A percentile compares a stretch with the other conserved stretches of the same genome.
These are phyloP conservation scores for Dipodomys stephensi DNA, from an alignment of 2,113 vertebrate species.

Conservation along the genomic window DNA sequence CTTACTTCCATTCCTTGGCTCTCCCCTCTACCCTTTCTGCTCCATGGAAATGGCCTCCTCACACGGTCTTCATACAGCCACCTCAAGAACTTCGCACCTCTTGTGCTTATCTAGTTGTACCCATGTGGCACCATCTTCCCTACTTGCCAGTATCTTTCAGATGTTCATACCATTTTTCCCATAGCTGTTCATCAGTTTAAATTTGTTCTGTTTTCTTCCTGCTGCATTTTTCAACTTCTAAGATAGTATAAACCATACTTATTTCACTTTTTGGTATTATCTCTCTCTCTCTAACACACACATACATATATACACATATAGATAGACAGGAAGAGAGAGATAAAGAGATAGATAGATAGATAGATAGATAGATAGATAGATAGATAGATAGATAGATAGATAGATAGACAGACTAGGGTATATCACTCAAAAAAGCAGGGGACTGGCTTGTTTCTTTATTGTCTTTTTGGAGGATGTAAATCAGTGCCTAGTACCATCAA, in stretches of 20 bases:
- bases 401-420: neutral
- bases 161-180: neutral
- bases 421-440: neutral
- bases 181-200: neutral
- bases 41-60: neutral
- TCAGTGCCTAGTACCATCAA: neutral
- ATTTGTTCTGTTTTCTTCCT: neutral
- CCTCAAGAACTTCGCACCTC: neutral
- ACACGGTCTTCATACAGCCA: no score
- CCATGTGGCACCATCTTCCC: neutral
- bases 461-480: neutral
- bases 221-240: neutral
- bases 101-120: neutral
- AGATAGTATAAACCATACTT: neutral
- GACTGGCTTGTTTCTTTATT: neutral
- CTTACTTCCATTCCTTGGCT: neutral
- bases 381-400: no score
- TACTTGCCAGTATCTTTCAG: neutral
- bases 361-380: no score
- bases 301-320: no score
- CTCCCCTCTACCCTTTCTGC: accelerated
- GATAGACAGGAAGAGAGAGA: no score
- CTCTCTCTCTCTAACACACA: neutral
- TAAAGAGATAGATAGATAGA: no score
- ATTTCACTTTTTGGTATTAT: neutral